These are phyloP conservation scores for Arrhamphus sclerolepis DNA, from an alignment of 2,797 vertebrate species.

Conservation along the genomic window DNA sequence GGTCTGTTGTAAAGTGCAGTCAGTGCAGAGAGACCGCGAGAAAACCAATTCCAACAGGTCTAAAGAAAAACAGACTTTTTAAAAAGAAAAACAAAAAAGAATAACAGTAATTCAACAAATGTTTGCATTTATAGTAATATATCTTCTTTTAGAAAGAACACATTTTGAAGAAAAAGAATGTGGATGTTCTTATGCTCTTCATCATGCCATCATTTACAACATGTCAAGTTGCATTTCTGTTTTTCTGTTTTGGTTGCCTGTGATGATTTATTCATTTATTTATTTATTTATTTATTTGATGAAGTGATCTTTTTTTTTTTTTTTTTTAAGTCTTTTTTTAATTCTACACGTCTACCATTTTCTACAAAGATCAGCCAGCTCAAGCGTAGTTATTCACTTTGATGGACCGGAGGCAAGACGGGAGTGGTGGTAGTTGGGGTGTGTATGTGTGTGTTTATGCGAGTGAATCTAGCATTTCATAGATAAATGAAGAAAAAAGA, in stretches of 20 bases:
- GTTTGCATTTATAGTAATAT: slow-evolving; percentile 19
- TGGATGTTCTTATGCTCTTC: slow-evolving; percentile 9
- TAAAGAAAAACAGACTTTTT: slow-evolving; percentile 26
- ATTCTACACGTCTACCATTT: slow-evolving; percentile 51
- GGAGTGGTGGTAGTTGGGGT: no score
- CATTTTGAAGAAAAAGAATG: slow-evolving; percentile 35
- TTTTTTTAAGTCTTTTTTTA: slow-evolving; percentile 56
- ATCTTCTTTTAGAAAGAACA: slow-evolving; percentile 14
- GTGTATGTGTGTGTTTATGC: no score
- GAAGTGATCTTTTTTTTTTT: slow-evolving; percentile 7
- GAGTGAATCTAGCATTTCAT: no score
- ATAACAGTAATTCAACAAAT: slow-evolving; percentile 11
- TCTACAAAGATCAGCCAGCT: slow-evolving; percentile 59
- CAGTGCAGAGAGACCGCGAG: slow-evolving; percentile 40
- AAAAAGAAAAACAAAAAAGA: slow-evolving; percentile 1
- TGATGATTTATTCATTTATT: slow-evolving; percentile 24
- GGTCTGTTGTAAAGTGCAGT: slow-evolving; percentile 68
- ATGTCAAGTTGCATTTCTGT: slow-evolving; percentile 17
- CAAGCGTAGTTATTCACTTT: slow-evolving; percentile 59
- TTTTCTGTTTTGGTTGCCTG: slow-evolving; percentile 13
- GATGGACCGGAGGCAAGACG: slow-evolving; percentile 39
- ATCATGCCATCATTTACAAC: slow-evolving; percentile 11
- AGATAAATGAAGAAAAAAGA: no score
- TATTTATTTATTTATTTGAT: no score
- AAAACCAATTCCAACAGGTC: slow-evolving; percentile 52